These are phyloP conservation scores for Conops quadrifasciatus DNA, from an alignment of 2,888 invertebrate genomes.

Conservation along the genomic window DNA sequence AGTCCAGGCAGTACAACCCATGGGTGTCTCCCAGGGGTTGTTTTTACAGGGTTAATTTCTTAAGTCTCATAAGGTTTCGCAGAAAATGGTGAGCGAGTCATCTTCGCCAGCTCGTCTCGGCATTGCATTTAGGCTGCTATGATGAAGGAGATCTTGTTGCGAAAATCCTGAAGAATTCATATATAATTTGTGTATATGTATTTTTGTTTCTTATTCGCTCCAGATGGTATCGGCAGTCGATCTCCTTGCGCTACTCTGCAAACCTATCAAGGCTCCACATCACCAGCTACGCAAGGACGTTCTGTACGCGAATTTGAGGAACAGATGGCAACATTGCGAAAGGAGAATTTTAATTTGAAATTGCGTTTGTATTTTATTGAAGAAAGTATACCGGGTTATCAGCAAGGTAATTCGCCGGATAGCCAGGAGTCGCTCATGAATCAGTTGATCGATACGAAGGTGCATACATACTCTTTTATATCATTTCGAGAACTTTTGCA, in stretches of 20 bases:
- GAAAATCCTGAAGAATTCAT: too few species aligned
- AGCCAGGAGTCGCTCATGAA: conserved; percentile 65
- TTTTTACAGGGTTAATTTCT: neutral
- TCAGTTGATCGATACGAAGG: conserved; percentile 75
- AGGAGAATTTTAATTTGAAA: conserved; percentile 93
- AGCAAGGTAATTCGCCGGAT: conserved; percentile 48
- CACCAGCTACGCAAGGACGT: conserved; percentile 69
- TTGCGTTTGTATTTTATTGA: conserved; percentile 90
- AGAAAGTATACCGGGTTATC: conserved; percentile 72
- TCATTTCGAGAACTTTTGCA: too few species aligned
- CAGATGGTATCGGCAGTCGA: conserved; percentile 56
- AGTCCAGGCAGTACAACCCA: too few species aligned
- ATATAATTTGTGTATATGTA: neutral
- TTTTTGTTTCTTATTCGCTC: neutral
- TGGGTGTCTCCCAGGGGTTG: neutral
- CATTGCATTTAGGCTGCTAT: too few species aligned
- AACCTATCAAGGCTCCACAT: conserved; percentile 53
- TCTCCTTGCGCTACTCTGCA: conserved; percentile 54
- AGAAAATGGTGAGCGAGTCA: too few species aligned
- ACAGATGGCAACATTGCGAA: conserved; percentile 80
- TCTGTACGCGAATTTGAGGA: conserved; percentile 92
- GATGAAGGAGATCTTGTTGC: too few species aligned
- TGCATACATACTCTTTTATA: conserved; percentile 54
- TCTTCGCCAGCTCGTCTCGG: too few species aligned
- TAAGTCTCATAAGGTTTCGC: too few species aligned